These are phyloP conservation scores for Yoshiicerus persimilis DNA, from an alignment of 1,140 invertebrate genomes.

Conservation along the genomic window DNA sequence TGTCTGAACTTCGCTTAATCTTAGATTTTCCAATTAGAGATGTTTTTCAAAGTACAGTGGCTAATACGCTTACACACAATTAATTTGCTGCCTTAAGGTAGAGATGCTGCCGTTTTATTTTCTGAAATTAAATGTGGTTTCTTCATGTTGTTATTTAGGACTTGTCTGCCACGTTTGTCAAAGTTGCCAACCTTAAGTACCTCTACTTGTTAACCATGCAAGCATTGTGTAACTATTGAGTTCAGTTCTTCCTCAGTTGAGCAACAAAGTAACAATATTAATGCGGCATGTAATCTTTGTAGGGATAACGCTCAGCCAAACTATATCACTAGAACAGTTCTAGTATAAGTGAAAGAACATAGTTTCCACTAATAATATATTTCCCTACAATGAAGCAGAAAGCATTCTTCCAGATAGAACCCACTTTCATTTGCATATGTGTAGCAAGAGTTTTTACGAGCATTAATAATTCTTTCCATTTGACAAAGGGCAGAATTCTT, in stretches of 20 bases:
- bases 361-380: no score
- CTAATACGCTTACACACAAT: neutral
- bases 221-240: neutral
- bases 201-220: neutral
- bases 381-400: no score
- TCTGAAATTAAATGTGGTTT: neutral
- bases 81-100: neutral
- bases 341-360: no score
- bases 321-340: no score
- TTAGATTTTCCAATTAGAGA: constrained; percentile 7
- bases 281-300: no score
- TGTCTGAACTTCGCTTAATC: neutral
- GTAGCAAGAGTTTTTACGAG: no score
- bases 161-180: neutral
- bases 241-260: neutral
- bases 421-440: no score
- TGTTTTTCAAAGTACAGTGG: neutral
- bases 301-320: no score
- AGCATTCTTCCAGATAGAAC: no score
- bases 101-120: neutral
- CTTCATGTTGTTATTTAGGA: neutral
- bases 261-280: neutral
- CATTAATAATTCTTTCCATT: no score
- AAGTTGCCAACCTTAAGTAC: neutral
- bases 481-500: neutral